These are phyloP conservation scores for Drosophila prolongata DNA, from an alignment of 2,888 invertebrate genomes.

Conservation along the genomic window DNA sequence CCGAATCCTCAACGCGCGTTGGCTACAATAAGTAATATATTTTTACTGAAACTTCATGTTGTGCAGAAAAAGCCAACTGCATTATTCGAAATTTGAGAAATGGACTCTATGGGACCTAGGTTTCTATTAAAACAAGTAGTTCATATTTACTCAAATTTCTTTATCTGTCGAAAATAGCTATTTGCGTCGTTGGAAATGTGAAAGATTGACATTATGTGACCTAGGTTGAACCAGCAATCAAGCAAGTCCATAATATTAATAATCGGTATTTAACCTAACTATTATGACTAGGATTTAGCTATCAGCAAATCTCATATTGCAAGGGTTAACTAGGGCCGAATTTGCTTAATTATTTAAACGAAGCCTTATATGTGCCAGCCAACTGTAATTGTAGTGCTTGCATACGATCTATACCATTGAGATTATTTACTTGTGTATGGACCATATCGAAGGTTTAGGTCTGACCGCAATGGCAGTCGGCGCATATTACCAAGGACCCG, in stretches of 20 bases:
- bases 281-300: background rate
- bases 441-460: slow-evolving; percentile 29
- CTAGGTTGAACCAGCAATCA: background rate
- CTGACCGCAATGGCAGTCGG: slow-evolving; percentile 44
- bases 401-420: slow-evolving; percentile 17
- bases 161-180: slow-evolving; percentile 1
- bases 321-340: slow-evolving; percentile 24
- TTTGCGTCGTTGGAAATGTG: slow-evolving; percentile 5
- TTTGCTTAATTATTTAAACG: slow-evolving; percentile 5
- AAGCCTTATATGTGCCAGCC: slow-evolving; percentile 37
- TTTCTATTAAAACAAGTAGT: too few species aligned
- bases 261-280: background rate
- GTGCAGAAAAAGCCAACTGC: too few species aligned
- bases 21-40: slow-evolving; percentile 86
- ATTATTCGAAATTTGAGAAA: too few species aligned
- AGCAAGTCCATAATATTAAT: background rate
- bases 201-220: slow-evolving; percentile 12
- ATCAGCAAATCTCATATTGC: slow-evolving; percentile 11
- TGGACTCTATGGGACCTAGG: too few species aligned
- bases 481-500: slow-evolving; percentile 21
- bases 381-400: slow-evolving; percentile 24
- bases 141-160: background rate
- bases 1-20: slow-evolving; percentile 91
- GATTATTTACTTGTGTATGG: background rate
- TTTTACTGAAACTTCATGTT: too few species aligned